phyloP scores from a whole-genome alignment of 2,888 invertebrate species.

The Caenorhabditis becei region DNA sequence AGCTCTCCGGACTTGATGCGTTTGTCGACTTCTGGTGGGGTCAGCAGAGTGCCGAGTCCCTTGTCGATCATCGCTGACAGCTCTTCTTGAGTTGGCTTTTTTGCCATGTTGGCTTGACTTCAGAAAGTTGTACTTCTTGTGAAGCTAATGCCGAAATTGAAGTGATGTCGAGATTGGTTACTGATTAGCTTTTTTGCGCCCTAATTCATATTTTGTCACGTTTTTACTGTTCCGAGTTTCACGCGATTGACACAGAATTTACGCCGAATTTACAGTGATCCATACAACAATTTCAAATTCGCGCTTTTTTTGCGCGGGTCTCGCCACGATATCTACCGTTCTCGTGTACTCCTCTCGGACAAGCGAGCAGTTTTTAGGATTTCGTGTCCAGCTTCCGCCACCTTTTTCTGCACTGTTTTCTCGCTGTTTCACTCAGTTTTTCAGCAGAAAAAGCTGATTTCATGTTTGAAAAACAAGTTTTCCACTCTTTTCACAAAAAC shows the following conservation, averaged over 20 bases:
- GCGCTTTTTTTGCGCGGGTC: neutral
- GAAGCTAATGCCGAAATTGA: constrained; percentile 1
- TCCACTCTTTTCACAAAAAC: no score
- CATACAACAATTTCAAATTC: neutral
- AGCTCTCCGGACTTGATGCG: constrained; percentile 31
- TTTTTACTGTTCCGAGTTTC: no score
- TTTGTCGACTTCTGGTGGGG: constrained; percentile 19
- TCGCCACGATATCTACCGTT: constrained; percentile 90
- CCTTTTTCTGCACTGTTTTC: no score
- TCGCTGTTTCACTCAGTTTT: no score
- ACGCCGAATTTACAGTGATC: no score
- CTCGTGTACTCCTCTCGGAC: constrained; percentile 91
- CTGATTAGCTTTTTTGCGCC: neutral
- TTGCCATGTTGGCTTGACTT: constrained; percentile 16
- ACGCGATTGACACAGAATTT: no score
- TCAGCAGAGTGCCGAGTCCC: constrained; percentile 43
- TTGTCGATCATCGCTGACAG: constrained; percentile 27
- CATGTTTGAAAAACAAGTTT: no score
- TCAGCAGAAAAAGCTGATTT: no score
- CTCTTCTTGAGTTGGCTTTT: constrained; percentile 30
- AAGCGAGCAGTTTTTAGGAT: neutral
- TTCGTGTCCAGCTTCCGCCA: no score
- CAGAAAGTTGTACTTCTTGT: constrained; percentile 2
- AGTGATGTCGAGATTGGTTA: neutral
- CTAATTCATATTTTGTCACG: no score